Conservation (phyloP, 2,113 vertebrate species). For the Salvelinus alpinus region DNA sequence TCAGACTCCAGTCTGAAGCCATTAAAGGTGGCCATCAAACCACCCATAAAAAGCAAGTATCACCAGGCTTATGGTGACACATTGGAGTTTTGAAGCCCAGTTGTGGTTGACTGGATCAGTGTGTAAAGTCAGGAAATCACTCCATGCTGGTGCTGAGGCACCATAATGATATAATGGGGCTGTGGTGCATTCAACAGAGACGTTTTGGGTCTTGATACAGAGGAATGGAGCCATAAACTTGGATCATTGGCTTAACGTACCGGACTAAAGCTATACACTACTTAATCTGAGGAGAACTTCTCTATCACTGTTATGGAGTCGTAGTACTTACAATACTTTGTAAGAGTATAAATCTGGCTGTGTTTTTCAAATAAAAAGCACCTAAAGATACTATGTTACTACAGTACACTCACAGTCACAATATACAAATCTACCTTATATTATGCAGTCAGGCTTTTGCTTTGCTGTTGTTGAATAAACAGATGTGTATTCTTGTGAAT, state of each 20-base stretch:
- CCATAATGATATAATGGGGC: conserved; percentile 32
- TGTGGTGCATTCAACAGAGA: conserved; percentile 32
- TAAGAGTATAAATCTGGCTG: no score
- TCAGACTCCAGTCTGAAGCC: conserved; percentile 11
- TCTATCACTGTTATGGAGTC: no score
- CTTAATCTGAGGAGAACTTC: background rate
- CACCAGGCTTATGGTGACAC: conserved; percentile 18
- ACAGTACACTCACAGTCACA: no score
- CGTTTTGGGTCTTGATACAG: conserved; percentile 38
- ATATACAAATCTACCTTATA: no score
- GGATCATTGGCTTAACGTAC: conserved; percentile 26
- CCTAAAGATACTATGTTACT: no score
- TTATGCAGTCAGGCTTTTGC: no score
- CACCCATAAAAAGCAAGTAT: conserved; percentile 25
- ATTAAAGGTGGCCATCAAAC: conserved; percentile 25
- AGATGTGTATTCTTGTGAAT: no score
- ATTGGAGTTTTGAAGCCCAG: conserved; percentile 36
- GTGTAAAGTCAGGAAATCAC: conserved; percentile 55
- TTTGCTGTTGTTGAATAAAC: no score
- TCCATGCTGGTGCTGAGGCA: conserved; percentile 48
- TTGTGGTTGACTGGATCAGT: conserved; percentile 46
- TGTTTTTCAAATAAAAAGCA: no score
- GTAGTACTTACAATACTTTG: no score
- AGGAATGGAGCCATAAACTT: conserved; percentile 39
- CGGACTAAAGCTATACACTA: background rate